Base-by-base conservation (phyloP, 2,888 invertebrate species). In the Eupithecia insigniata region DNA sequence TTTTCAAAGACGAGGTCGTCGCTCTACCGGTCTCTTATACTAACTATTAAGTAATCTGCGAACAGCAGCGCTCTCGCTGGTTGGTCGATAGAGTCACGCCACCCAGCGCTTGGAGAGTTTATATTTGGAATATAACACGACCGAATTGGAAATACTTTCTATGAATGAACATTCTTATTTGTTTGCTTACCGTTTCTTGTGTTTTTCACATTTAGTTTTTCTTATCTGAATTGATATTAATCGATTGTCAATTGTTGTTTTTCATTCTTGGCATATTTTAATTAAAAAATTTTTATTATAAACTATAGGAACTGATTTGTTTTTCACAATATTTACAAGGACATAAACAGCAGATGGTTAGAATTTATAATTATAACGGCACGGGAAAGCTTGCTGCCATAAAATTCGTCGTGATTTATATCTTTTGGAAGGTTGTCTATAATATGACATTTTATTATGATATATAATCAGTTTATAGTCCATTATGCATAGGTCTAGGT, bases 61-160 rank as follows among this genome's bases (percentile, higher is more conserved):
- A 22, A 39, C 22, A n/a, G n/a, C 75, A 83, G 77, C 78, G 79
- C 74, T 67, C 74, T 66, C 84, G 82, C 84, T 83, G 87, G 88
- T 92, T 92, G 92, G 91, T 81, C 81, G 81, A 43, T 74, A 75
- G 78, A 83, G 86, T 93, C 93, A 92, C 92, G 92, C 93, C 93
- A 92, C 89, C 81, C 78, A 79, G 64, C 68, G 82, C 85, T 85
- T 85, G 82, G 84, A 83, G 83, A 82, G 88, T 90, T 89, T 92
- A 92, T 89, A 90, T 92, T 92, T 92, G 90, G 91, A 90, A 88
- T 87, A 88, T 84, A 87, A 87, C 78, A 81, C 83, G 81, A 79
- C 82, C 66, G 71, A 76, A 34, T 72, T 43, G 61, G 36, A 66
- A 75, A 73, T 67, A 39, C 61, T 43, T 71, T 46, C 71, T 30